Percentiles rank a stretch among this genome's conserved stretches.
phyloP scores from a whole-genome alignment of 2,797 vertebrate species.

The Cirrhinus mrigala region DNA sequence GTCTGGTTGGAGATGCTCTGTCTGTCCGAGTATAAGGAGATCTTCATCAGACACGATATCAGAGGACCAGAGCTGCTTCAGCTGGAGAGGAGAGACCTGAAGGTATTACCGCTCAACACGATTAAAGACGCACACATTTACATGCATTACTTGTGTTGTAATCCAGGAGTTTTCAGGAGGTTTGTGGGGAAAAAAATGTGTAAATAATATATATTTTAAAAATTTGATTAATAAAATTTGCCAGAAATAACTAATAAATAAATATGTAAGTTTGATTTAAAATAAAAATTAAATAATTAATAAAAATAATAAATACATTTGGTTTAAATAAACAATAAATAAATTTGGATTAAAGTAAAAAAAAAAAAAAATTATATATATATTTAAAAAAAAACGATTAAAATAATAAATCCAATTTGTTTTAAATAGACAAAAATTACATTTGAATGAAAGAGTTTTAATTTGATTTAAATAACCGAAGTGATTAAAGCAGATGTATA shows the following conservation, averaged over 20 bases:
- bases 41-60: slow-evolving; percentile 94
- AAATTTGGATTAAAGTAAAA: neutral
- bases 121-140: neutral
- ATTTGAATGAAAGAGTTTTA: neutral
- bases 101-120: slow-evolving; percentile 77
- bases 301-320: neutral
- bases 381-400: too few relatives aligned
- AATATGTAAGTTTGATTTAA: neutral
- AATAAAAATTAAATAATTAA: neutral
- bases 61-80: slow-evolving; percentile 94
- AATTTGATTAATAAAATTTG: too few relatives aligned
- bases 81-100: slow-evolving; percentile 97
- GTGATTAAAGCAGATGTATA: too few relatives aligned
- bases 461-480: neutral
- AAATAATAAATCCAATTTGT: neutral
- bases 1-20: slow-evolving; percentile 95
- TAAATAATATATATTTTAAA: too few relatives aligned
- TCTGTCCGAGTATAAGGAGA: slow-evolving; percentile 97
- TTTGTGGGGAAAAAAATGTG: neutral
- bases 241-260: neutral
- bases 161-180: neutral
- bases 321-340: neutral
- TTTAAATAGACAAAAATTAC: neutral
- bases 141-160: neutral
- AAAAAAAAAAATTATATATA: neutral